Conservation (phyloP, 2,888 invertebrate species). For the Papilio elwesi region DNA sequence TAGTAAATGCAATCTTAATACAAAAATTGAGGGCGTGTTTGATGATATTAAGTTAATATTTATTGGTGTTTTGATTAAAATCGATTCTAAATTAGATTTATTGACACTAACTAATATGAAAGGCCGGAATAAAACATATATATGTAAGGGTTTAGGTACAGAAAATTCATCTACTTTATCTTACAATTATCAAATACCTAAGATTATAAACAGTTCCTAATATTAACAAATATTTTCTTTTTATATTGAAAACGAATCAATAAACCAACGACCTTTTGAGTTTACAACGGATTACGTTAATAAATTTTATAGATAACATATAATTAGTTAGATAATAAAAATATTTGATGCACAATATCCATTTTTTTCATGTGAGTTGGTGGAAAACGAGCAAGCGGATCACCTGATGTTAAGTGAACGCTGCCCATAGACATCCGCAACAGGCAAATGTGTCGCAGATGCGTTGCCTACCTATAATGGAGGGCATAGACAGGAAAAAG, state of each 20-base stretch:
- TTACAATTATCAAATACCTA: conserved; percentile 32
- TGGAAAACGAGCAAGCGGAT: no score
- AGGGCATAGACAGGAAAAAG: no score
- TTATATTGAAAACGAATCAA: neutral
- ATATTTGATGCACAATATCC: no score
- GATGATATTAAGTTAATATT: conserved; percentile 59
- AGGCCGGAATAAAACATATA: conserved; percentile 39
- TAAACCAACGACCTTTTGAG: no score
- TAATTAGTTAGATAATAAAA: conserved; percentile 9
- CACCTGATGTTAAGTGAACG: no score
- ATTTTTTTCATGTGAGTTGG: no score
- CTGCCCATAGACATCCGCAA: no score
- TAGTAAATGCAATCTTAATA: conserved; percentile 62
- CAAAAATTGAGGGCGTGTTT: conserved; percentile 53
- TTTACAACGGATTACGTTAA: no score
- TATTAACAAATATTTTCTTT: conserved; percentile 21
- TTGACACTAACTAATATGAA: conserved; percentile 39
- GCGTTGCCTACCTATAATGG: no score
- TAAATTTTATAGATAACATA: neutral
- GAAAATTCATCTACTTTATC: conserved; percentile 38
- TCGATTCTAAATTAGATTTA: conserved; percentile 41
- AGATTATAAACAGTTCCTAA: neutral
- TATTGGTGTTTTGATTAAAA: conserved; percentile 69
- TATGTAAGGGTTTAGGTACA: conserved; percentile 34
- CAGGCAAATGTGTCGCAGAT: no score